These are phyloP conservation scores for Papilio xuthus DNA, from an alignment of 1,140 invertebrate species.

Conservation along the genomic window DNA sequence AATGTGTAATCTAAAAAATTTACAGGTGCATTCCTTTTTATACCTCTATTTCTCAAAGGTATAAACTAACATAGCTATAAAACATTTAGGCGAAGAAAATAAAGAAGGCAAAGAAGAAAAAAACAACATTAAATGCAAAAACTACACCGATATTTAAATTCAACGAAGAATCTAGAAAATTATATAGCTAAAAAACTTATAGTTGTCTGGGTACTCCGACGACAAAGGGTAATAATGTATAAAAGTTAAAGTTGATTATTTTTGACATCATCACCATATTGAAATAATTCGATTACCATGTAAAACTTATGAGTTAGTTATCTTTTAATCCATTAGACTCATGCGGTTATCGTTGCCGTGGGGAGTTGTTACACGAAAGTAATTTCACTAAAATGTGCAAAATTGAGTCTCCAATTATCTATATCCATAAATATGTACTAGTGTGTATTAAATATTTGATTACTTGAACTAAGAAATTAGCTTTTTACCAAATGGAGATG, in stretches of 20 bases:
- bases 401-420: background rate
- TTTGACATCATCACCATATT: background rate
- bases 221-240: conserved; percentile 4
- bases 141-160: too few relatives aligned
- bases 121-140: too few relatives aligned
- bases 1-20: too few relatives aligned
- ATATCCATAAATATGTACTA: background rate
- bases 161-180: background rate
- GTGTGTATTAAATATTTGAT: background rate
- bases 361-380: background rate
- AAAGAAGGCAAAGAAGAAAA: too few relatives aligned
- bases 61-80: too few relatives aligned
- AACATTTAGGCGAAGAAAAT: too few relatives aligned
- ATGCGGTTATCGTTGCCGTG: conserved; percentile 4
- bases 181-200: background rate
- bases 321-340: conserved; percentile 17
- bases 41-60: too few relatives aligned
- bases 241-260: background rate
- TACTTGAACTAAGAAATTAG: background rate
- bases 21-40: too few relatives aligned
- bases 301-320: conserved; percentile 19
- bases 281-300: background rate
- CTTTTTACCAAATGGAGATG: too few relatives aligned
- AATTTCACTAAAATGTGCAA: conserved; percentile 9
- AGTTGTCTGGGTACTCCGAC: background rate